These are phyloP conservation scores for Scelioninae gen. 1 DNA, from an alignment of 2,888 invertebrate genomes.

Conservation along the genomic window DNA sequence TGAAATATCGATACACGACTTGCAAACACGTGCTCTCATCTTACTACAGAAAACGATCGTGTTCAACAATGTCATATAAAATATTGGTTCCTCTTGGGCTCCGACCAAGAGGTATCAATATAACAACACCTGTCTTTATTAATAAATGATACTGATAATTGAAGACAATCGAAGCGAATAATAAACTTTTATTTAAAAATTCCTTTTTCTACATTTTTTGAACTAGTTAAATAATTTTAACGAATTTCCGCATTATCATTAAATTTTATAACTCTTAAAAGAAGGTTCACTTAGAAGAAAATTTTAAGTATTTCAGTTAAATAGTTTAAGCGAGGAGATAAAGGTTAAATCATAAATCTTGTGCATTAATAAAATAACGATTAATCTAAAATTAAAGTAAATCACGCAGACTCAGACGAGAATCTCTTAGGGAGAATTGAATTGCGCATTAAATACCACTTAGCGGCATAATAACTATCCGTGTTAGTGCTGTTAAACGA, in stretches of 20 bases:
- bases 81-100: constrained; percentile 8
- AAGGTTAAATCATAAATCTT: constrained; percentile 39
- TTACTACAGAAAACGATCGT: constrained; percentile 51
- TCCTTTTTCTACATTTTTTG: no score
- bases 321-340: no score
- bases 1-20: constrained; percentile 66
- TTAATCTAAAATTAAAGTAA: constrained; percentile 32
- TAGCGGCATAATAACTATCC: constrained; percentile 55
- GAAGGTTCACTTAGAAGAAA: neutral
- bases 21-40: constrained; percentile 61
- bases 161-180: neutral
- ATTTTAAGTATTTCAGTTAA: neutral
- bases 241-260: no score
- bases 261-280: constrained; percentile 1
- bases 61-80: constrained; percentile 51
- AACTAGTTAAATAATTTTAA: no score
- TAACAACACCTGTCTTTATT: constrained; percentile 35
- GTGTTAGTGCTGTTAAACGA: constrained; percentile 58
- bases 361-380: constrained; percentile 37
- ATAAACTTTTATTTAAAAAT: neutral
- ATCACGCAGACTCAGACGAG: neutral
- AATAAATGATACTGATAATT: constrained; percentile 35
- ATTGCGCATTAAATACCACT: constrained; percentile 35
- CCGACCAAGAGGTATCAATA: neutral
- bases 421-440: neutral